These are phyloP conservation scores for Henricia sp. DNA, from an alignment of 53 echinoderm and acorn worm genomes.

Conservation along the genomic window DNA sequence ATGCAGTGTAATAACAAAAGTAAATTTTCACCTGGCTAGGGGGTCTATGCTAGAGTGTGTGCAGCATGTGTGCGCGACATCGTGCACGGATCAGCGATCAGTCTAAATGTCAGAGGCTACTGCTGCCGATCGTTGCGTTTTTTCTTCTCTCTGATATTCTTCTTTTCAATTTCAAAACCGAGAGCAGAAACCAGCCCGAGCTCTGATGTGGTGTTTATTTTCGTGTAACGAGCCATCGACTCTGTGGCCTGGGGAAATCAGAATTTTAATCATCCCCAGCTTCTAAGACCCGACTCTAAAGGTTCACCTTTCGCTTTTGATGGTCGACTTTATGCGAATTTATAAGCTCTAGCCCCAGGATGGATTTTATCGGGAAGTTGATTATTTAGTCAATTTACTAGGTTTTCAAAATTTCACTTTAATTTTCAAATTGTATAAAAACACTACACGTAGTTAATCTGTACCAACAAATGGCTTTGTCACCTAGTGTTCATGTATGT, in stretches of 20 bases:
- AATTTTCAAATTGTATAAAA: no score
- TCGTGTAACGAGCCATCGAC: neutral
- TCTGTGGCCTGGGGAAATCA: neutral
- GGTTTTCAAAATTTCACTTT: no score
- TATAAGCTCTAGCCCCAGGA: no score
- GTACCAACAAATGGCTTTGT: no score
- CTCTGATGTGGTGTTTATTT: slow-evolving; percentile 1
- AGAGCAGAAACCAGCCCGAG: neutral
- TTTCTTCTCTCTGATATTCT: neutral
- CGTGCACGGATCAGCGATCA: slow-evolving; percentile 1
- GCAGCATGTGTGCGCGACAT: neutral
- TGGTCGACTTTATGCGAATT: no score
- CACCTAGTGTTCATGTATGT: no score
- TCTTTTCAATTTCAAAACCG: slow-evolving; percentile 39
- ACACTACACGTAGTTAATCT: no score
- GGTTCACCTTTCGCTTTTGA: no score
- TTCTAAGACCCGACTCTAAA: no score
- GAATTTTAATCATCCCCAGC: slow-evolving; percentile 11
- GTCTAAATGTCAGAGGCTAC: slow-evolving; percentile 34
- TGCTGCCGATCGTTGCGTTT: neutral
- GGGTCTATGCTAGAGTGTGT: neutral
- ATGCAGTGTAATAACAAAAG: slow-evolving; percentile 29
- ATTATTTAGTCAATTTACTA: no score
- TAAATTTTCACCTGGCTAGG: slow-evolving; percentile 15
- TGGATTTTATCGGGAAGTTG: no score